Base-by-base conservation (phyloP, 2,888 invertebrate genomes). In the Torymus auratus region DNA sequence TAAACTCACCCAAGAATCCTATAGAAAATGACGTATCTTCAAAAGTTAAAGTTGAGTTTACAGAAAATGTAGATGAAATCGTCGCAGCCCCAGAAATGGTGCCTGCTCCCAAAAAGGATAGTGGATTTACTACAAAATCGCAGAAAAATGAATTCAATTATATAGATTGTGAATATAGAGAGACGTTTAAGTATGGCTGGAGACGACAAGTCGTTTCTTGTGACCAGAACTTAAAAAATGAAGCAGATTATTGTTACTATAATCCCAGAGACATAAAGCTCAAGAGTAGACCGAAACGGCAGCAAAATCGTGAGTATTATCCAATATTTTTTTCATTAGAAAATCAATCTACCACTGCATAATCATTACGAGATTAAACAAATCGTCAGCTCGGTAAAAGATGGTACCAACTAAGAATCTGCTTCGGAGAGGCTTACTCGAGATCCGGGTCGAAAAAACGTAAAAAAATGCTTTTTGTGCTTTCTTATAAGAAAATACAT, bases 121-220 rank as follows among this genome's bases (percentile, higher is more conserved):
- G 7, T 41, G 41, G 41, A 41, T 41, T 10, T 41, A 41, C 7
- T 10, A 41, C 7, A 41, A 53, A 55, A 14, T 41, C 7, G 2
- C 58, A 17, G n/a, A 2, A 14, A 7, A 20, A 60, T 17, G 41
- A 41, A 11, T 52, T 13, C 23, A 14, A 53, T 15, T n/a, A 2
- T 10, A 15, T 5, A 1, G 28, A 62, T 28, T 28, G 15, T n/a
- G 55, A 55, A 28, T 60, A 14, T 20, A 52, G 15, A 23, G 53
- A 50, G 11, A 7, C 70, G 17, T 70, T 70, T 58, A 60, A 70
- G 60, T 50, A 70, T 12, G 70, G 70, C 0, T 70, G 70, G 70
- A 70, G n/a, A 41, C 70, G 70, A 4, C 50, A 70, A 70, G 60
- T 60, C 0, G 60, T 70, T 0, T 60, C 1, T 0, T 41, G 41